Conservation (phyloP, 2,797 vertebrate species). For the Enteromius unitaeniatus region DNA sequence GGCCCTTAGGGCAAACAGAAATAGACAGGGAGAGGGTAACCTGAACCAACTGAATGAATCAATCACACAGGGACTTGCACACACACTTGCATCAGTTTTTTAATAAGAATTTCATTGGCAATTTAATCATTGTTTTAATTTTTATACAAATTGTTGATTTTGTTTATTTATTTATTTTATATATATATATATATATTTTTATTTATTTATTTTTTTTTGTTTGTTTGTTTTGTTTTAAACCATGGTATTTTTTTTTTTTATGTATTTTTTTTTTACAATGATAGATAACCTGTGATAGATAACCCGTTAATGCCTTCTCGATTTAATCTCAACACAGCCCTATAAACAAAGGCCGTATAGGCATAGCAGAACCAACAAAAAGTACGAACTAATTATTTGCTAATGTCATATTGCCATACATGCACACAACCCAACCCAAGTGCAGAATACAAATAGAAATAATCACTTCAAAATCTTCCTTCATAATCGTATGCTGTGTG, state of each 20-base stretch:
- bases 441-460: slow-evolving; percentile 35
- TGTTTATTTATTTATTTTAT: background rate
- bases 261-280: background rate
- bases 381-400: slow-evolving; percentile 1
- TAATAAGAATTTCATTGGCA: background rate
- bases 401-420: slow-evolving; percentile 17
- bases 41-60: slow-evolving; percentile 63
- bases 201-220: background rate
- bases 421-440: background rate
- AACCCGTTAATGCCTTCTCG: background rate
- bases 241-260: background rate
- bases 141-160: background rate
- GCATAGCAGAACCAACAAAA: slow-evolving; percentile 9
- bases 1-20: slow-evolving; percentile 85
- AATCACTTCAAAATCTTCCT: slow-evolving; percentile 39
- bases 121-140: background rate
- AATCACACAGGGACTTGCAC: slow-evolving; percentile 14
- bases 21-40: slow-evolving; percentile 70
- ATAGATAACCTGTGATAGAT: background rate
- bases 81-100: slow-evolving; percentile 21
- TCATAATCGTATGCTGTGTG: slow-evolving; percentile 30
- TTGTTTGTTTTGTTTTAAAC: too few relatives aligned
- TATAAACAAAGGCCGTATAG: background rate
- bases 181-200: too few relatives aligned
- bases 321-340: background rate